phyloP scores from a whole-genome alignment of 2,888 invertebrate species.

The Minunthozetes semirufus region DNA sequence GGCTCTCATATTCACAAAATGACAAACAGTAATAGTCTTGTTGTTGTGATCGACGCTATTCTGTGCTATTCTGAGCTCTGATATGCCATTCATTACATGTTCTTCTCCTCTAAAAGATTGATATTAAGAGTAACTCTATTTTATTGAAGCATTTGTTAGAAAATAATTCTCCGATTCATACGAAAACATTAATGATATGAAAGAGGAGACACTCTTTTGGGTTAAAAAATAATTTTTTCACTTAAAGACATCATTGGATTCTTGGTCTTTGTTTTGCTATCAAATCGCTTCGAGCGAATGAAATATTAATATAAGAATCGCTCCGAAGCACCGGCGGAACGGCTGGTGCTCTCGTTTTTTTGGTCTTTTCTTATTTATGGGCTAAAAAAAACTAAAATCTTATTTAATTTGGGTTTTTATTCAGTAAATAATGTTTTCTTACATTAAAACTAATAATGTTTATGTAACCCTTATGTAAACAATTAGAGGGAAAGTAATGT shows the following conservation, averaged over 20 bases:
- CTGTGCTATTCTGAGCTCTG: background rate
- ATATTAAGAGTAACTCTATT: conserved; percentile 7
- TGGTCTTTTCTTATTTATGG: no score
- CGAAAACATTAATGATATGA: background rate
- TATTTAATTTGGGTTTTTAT: background rate
- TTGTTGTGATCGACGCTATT: background rate
- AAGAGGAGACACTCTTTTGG: background rate
- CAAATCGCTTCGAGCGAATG: background rate
- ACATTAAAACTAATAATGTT: conserved; percentile 8
- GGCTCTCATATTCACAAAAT: background rate
- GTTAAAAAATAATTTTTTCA: background rate
- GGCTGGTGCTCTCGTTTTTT: no score
- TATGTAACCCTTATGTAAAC: background rate
- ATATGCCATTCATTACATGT: conserved; percentile 3
- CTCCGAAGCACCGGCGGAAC: background rate
- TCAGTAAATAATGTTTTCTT: background rate
- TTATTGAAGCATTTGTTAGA: conserved; percentile 6
- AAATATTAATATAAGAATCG: conserved; percentile 4
- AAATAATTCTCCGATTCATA: background rate
- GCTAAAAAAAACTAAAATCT: background rate
- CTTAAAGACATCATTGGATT: background rate
- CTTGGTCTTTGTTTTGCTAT: background rate
- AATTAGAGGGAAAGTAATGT: no score
- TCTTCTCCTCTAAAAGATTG: background rate
- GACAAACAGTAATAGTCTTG: background rate